Conservation (phyloP, 1,140 invertebrate species). For the Scaptomyza graminum region DNA sequence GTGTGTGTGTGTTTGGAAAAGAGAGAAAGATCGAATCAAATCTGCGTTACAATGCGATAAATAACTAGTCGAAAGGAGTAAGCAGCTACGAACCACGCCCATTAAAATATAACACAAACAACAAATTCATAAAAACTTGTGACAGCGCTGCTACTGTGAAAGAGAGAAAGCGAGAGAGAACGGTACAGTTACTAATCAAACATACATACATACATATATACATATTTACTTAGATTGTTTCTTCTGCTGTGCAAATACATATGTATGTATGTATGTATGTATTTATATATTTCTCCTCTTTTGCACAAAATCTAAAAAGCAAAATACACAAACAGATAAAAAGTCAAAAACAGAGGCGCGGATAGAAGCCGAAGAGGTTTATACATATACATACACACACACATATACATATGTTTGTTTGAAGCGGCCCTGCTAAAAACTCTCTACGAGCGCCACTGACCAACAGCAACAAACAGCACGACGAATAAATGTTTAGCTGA, state of each 20-base stretch:
- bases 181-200: slow-evolving; percentile 70
- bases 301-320: slow-evolving; percentile 33
- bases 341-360: slow-evolving; percentile 57
- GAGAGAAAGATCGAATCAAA: neutral
- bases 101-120: slow-evolving; percentile 31
- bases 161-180: slow-evolving; percentile 15
- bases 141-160: slow-evolving; percentile 4
- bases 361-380: slow-evolving; percentile 14
- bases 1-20: neutral
- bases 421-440: slow-evolving; percentile 3
- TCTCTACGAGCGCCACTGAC: slow-evolving; percentile 44
- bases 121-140: neutral
- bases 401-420: neutral
- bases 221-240: slow-evolving; percentile 16
- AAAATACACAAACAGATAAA: slow-evolving; percentile 49
- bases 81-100: slow-evolving; percentile 32
- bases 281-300: slow-evolving; percentile 12
- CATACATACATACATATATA: too few relatives aligned
- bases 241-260: slow-evolving; percentile 70
- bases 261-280: slow-evolving; percentile 37
- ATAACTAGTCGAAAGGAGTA: neutral
- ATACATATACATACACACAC: neutral
- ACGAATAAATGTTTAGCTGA: slow-evolving; percentile 77
- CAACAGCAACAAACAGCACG: slow-evolving; percentile 41
- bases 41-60: too few relatives aligned